These are phyloP conservation scores for Brachypalpus laphriformis DNA, from an alignment of 2,888 invertebrate genomes.

Conservation along the genomic window DNA sequence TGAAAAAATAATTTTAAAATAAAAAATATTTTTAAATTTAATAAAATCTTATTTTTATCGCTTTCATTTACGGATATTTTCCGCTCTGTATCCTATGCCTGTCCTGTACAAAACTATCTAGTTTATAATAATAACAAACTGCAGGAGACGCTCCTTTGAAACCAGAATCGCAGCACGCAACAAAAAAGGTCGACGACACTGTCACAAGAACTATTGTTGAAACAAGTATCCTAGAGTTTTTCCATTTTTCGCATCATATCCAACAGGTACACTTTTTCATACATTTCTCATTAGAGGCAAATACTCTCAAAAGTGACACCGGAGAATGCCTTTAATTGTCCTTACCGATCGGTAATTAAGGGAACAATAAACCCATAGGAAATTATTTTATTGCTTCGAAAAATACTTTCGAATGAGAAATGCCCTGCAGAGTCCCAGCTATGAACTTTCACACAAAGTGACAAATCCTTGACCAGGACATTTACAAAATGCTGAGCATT, in stretches of 20 bases:
- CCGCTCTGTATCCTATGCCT: neutral
- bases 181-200: constrained; percentile 12
- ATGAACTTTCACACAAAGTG: constrained; percentile 24
- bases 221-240: neutral
- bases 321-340: constrained; percentile 23
- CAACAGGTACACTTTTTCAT: constrained; percentile 29
- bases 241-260: neutral
- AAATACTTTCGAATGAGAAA: constrained; percentile 49
- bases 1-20: neutral
- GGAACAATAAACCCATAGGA: constrained; percentile 12
- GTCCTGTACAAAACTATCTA: too few relatives aligned
- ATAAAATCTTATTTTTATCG: constrained; percentile 48
- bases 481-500: neutral
- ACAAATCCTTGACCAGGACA: constrained; percentile 22
- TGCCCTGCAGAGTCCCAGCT: constrained; percentile 12
- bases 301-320: constrained; percentile 5
- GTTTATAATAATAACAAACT: neutral
- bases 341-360: constrained; percentile 23
- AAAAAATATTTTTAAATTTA: constrained; percentile 33
- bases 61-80: constrained; percentile 22
- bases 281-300: constrained; percentile 24
- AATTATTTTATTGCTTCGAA: constrained; percentile 1
- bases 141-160: neutral
- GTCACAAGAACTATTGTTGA: neutral
- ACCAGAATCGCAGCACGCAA: constrained; percentile 6